Base-by-base conservation (phyloP, 1,140 invertebrate species). In the Luehdorfia chinensis region DNA sequence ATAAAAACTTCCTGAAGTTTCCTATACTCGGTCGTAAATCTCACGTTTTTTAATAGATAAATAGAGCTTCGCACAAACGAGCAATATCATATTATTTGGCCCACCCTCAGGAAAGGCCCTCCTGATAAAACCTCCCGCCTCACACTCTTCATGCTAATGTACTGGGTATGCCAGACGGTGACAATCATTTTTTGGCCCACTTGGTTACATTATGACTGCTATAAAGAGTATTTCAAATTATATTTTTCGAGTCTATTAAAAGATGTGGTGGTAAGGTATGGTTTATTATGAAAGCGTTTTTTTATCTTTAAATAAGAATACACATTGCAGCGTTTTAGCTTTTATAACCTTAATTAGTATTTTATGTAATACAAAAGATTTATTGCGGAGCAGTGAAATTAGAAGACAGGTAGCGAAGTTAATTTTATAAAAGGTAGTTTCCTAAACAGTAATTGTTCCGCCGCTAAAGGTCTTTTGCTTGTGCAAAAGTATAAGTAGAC, bases 181-280 rank as follows among this genome's bases (percentile, higher is more conserved):
- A 81, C 81, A 84, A 83, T 75, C 75, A 86, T 84, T 85, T 86
- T 86, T 84, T 84, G 77, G 77, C 72, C 76, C 75, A 86, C 79
- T 86, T 79, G 77, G 79, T 69, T 76, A 86, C 79, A 86, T 86
- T 86, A 86, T 74, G 65, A 61, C 32, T 30, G 67, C 69, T 64
- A 81, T 84, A 86, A 84, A 79, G 77, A 76, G 70, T 80, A 86
- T 83, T 84, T 86, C 71, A 84, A 86, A 84, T 83, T 84, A 84
- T 79, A 75, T 78, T 85, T 72, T 74, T 66, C 69, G 66, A 76
- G 63, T 79, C 74, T 69, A 83, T 83, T 83, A 83, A 81, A 83
- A 74, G 71, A 77, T 71, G 75, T 66, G 58, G 61, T 60, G n/a
- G n/a, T 31, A 21, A 21, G 30, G 50, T 32, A 18, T 18, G 36